Base-by-base conservation (phyloP, 2,797 vertebrate genomes). In the Rhodeus uyekii region DNA sequence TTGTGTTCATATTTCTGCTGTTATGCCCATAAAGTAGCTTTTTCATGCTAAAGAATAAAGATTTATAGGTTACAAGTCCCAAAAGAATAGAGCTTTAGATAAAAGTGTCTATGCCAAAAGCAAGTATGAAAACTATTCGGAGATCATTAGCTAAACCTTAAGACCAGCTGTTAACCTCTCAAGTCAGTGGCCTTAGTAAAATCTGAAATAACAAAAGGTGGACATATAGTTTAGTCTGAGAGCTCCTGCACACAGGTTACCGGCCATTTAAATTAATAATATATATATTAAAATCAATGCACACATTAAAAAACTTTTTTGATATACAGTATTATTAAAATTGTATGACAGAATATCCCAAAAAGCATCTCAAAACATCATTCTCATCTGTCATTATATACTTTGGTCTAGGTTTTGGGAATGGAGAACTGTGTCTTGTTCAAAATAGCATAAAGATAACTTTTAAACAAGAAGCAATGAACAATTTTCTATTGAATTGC, bases 1-100 rank as follows among this genome's bases (percentile, higher is more conserved):
- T 77, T 83, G 85, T 87, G 65, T 81, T 84, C 84, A 87, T 89
- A 86, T 86, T 85, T 86, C 75, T 85, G 60, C 84, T 58, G 55
- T 81, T 86, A 75, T 88, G 84, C 53, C 82, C 67, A 77, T 84
- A 84, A 76, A 78, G 19, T 77, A 83, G 86, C 61, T 79, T 85
- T 86, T 85, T 65, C 87, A 76, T 80, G 53, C 76, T 68, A n/a
- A 4, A 89, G 85, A 79, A 86, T 79, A 74, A 80, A 27, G 75
- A 88, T 91, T 89, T 92, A 92, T 84, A 8, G 86, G 79, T 86
- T 76, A 10, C 55, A 53, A 80, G 61, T 86, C 78, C 84, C 74
- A 61, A 91, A 83, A 89, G 83, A 88, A 88, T 81, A 61, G 69
- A 78, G 86, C 76, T 84, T 82, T 1, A 87, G 80, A 86, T 75